Evolutionary conservation across 2,888 invertebrate genomes (phyloP).

Genomic region (Chirona hameri): DNA sequence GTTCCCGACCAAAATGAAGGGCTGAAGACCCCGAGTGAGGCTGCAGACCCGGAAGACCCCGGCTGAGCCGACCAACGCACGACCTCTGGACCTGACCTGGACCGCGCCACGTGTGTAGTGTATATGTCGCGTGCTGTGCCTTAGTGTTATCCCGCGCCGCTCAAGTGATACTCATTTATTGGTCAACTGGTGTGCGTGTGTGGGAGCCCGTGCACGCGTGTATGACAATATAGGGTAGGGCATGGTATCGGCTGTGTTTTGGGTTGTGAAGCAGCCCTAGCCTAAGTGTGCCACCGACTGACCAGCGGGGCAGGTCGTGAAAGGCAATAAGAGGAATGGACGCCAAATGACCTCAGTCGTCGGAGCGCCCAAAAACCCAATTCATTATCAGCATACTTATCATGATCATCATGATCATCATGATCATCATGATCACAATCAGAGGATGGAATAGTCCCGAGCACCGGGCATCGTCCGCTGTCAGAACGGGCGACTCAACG

Average conservation of each 20-base stretch:
- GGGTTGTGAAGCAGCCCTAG: no score
- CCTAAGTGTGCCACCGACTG: no score
- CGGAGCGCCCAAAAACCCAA: no score
- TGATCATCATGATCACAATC: no score
- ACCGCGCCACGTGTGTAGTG: not conserved
- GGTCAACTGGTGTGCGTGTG: not conserved
- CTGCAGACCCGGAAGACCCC: not conserved
- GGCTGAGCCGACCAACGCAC: not conserved
- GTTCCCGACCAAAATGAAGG: not conserved
- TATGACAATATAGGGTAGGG: not conserved
- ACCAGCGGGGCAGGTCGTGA: no score
- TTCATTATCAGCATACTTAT: no score
- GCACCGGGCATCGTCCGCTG: no score
- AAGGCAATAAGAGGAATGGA: no score
- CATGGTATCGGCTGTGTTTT: not conserved
- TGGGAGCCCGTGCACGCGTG: not conserved
- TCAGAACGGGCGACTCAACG: no score
- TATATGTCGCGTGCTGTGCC: not conserved
- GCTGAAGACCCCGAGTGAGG: not conserved
- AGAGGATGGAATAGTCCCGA: no score
- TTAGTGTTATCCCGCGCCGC: not conserved
- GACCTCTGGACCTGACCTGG: not conserved
- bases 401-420: no score
- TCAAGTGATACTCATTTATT: not conserved
- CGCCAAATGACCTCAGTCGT: no score